phyloP scores from a whole-genome alignment of 2,797 vertebrate genomes.

The Anas capensis region DNA sequence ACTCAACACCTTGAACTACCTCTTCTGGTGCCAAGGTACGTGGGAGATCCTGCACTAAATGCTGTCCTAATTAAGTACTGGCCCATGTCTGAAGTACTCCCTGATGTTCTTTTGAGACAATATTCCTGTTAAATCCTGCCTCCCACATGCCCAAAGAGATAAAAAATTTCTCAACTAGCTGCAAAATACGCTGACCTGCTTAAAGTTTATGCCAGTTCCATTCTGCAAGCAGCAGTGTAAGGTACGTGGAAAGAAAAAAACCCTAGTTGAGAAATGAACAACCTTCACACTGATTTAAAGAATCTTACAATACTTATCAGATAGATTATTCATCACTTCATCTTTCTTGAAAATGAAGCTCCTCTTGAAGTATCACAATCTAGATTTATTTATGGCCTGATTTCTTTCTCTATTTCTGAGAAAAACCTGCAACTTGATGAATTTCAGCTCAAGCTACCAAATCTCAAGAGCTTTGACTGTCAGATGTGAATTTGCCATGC shows the following conservation, averaged over 20 bases:
- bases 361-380: not conserved
- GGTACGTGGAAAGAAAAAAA: slow-evolving; percentile 12
- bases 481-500: not conserved
- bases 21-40: not conserved
- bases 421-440: not conserved
- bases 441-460: not conserved
- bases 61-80: not conserved
- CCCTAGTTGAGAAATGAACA: not conserved
- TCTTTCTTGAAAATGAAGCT: not conserved
- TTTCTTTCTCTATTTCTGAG: not conserved
- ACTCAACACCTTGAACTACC: fast-evolving
- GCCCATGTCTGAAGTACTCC: not conserved
- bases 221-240: not conserved
- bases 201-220: not conserved
- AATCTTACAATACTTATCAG: not conserved
- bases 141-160: not conserved
- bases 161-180: not conserved
- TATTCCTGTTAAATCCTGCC: not conserved
- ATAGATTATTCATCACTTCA: not conserved
- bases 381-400: not conserved
- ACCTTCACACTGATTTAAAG: not conserved
- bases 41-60: fast-evolving
- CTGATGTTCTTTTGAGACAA: not conserved
- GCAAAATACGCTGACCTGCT: not conserved
- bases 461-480: not conserved